Conservation (phyloP, 2,113 vertebrate genomes). For the Erythrocercus mccallii region DNA sequence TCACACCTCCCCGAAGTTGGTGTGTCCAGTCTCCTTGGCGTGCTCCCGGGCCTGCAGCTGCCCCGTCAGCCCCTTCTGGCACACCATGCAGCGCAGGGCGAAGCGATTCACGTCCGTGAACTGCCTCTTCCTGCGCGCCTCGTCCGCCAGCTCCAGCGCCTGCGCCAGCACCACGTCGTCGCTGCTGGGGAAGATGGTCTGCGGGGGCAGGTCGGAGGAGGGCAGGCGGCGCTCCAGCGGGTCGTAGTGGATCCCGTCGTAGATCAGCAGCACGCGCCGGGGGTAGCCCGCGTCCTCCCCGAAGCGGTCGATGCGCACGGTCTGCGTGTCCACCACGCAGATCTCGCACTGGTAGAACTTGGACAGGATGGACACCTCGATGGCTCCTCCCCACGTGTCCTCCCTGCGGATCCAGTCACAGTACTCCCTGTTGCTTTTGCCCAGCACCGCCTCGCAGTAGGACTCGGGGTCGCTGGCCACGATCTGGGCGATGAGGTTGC, state of each 20-base stretch:
- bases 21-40: constrained; percentile 93
- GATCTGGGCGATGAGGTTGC: constrained; percentile 90
- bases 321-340: constrained; percentile 97
- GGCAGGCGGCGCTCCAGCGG: constrained; percentile 83
- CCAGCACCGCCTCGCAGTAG: constrained; percentile 91
- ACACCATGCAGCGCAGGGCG: constrained; percentile 92
- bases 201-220: constrained; percentile 81
- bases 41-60: constrained; percentile 93
- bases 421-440: constrained; percentile 92
- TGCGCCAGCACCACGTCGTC: constrained; percentile 91
- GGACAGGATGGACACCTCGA: constrained; percentile 94
- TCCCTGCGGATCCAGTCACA: constrained; percentile 90
- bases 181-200: constrained; percentile 88
- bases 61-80: constrained; percentile 92
- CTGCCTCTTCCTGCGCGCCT: constrained; percentile 90
- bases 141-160: constrained; percentile 92
- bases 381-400: constrained; percentile 97
- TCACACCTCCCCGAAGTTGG: constrained; percentile 97
- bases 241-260: constrained; percentile 97
- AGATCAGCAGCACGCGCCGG: constrained; percentile 91
- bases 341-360: constrained; percentile 98
- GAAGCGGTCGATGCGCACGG: constrained; percentile 91
- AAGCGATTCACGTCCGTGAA: constrained; percentile 95
- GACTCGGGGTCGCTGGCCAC: constrained; percentile 87
- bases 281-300: constrained; percentile 92